Evolutionary conservation across 2,888 invertebrate species (phyloP).

Genomic region (Marasmarcha lunaedactyla): DNA sequence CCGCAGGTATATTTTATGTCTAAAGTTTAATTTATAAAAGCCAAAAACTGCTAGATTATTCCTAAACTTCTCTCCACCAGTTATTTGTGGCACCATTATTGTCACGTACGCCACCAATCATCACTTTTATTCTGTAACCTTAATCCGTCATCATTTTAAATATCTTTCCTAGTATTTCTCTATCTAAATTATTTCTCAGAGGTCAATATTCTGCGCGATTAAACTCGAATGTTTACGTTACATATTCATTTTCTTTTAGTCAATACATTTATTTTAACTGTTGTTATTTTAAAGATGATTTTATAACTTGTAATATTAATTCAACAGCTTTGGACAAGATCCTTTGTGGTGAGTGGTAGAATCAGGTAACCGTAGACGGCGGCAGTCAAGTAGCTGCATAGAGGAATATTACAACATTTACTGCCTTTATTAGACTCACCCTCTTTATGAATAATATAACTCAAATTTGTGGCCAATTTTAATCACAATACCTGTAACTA

Average conservation of each 20-base stretch:
- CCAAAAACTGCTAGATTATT: too few relatives aligned
- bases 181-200: constrained; percentile 1
- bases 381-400: constrained; percentile 42
- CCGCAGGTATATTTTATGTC: constrained; percentile 77
- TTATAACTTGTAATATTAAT: constrained; percentile 36
- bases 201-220: too few relatives aligned
- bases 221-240: too few relatives aligned
- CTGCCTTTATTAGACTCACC: constrained; percentile 43
- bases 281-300: too few relatives aligned
- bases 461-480: constrained; percentile 17
- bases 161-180: constrained; percentile 4
- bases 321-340: constrained; percentile 69
- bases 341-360: constrained; percentile 64
- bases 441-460: constrained; percentile 25
- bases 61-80: too few relatives aligned
- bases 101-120: too few relatives aligned
- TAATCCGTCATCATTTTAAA: constrained; percentile 10
- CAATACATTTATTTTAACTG: too few relatives aligned
- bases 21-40: too few relatives aligned
- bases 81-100: too few relatives aligned
- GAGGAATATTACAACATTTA: constrained; percentile 39
- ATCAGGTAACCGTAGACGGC: constrained; percentile 53
- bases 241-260: too few relatives aligned
- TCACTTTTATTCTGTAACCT: constrained; percentile 12
- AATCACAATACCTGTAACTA: too few relatives aligned